Evolutionary conservation across 2,888 invertebrate species (phyloP).

Genomic region (Argyresthia albistria): DNA sequence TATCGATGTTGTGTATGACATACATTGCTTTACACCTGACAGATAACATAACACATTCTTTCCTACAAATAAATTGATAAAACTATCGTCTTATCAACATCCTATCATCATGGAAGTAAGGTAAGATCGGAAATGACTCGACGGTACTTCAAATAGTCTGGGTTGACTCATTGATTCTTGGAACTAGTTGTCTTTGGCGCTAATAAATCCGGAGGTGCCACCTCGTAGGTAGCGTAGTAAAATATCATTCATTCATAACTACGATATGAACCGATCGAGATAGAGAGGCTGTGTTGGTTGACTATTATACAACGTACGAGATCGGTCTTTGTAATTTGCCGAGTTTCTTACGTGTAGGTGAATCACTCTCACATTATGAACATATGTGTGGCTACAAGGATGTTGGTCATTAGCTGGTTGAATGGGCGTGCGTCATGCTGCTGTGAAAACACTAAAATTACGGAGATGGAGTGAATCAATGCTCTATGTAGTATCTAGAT

Average conservation of each 20-base stretch:
- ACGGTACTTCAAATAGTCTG: slow-evolving; percentile 10
- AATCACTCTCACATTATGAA: slow-evolving; percentile 10
- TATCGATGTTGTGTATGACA: no score
- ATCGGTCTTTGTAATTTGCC: slow-evolving; percentile 15
- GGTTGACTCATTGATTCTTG: slow-evolving; percentile 35
- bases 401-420: slow-evolving; percentile 17
- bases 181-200: slow-evolving; percentile 11
- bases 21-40: no score
- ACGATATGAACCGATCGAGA: slow-evolving; percentile 32
- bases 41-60: no score
- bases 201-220: background rate
- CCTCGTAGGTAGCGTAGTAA: slow-evolving; percentile 17
- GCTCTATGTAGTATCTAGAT: background rate
- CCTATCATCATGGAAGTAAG: background rate
- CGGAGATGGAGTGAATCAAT: background rate
- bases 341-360: slow-evolving; percentile 1
- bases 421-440: slow-evolving; percentile 30
- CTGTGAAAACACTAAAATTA: background rate
- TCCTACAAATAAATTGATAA: no score
- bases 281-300: slow-evolving; percentile 19
- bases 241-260: slow-evolving; percentile 52
- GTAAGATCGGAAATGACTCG: slow-evolving; percentile 40
- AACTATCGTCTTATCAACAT: no score
- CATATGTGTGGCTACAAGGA: slow-evolving; percentile 13
- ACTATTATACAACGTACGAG: no score